Evolutionary conservation across 2,888 invertebrate species (phyloP), one percentile per base, ranked within the genome.

Genomic region (Eutolmus rufibarbis): DNA sequence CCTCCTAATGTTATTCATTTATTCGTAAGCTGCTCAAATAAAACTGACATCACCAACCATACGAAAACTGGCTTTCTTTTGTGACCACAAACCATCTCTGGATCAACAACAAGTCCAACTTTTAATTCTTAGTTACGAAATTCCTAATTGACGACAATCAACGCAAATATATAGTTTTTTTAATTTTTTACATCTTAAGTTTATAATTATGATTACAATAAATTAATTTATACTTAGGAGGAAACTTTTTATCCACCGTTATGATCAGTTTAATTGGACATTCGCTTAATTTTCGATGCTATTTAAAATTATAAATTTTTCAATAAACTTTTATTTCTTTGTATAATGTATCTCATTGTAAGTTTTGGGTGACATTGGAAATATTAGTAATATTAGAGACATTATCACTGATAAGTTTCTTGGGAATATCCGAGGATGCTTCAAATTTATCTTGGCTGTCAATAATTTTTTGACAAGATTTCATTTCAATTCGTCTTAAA

Each of bases 1-100:
- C 23, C 82, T 82, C 19, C 57, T 82, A 82, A 66, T 82, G 37
- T 81, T 66, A 51, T 46, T 34, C 57, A 57, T 82, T 82, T 46
- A 43, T 57, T 82, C 66, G 57, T 66, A 82, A 82, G 82, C 57
- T 82, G 7, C 37, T 46, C 81, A 81, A 82, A 57, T 82, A 82
- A 82, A 82, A 37, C 16, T 57, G 19, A 82, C 37, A 82, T 34
- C 37, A 56, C 7, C 37, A 66, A 82, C 56, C 23, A 46, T 51
- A 23, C 23, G 14, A 51, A 81, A 78, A 56, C 51, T 81, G 81
- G 81, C 57, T 82, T 82, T 82, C 51, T 37, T 23, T 82, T 57
- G 66, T 34, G 57, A 82, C 66, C 82, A 66, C 56, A 46, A 31
- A 14, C 40, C 28, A n/a, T 34, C 31, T 76, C n/a, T 76, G 14